Conservation (phyloP, 2,888 invertebrate species). For the Agrilus mali region DNA sequence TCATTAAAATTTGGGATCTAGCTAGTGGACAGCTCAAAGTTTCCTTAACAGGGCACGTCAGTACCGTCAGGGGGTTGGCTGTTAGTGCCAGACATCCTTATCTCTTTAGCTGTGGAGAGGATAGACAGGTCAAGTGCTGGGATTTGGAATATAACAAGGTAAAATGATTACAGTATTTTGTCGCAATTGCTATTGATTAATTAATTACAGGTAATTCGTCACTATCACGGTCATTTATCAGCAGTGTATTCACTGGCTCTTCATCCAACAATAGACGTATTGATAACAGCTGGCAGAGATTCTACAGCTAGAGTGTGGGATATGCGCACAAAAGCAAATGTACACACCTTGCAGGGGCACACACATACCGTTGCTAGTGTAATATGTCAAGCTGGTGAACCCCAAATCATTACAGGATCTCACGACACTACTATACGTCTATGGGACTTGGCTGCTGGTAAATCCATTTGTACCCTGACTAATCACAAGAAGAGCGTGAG, state of each 20-base stretch:
- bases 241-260: conserved; percentile 88
- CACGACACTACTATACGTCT: conserved; percentile 95
- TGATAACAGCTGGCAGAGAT: conserved; percentile 90
- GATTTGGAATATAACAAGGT: conserved; percentile 98
- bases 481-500: conserved; percentile 97
- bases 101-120: conserved; percentile 97
- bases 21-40: conserved; percentile 92
- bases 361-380: conserved; percentile 95
- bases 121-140: conserved; percentile 99
- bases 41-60: conserved; percentile 96
- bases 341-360: conserved; percentile 91
- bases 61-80: conserved; percentile 90
- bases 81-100: conserved; percentile 94
- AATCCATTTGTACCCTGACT: conserved; percentile 85
- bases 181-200: not conserved
- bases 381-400: conserved; percentile 84
- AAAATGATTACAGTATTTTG: conserved; percentile 4
- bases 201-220: conserved; percentile 66
- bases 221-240: conserved; percentile 97
- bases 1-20: conserved; percentile 99
- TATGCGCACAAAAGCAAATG: conserved; percentile 96
- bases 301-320: conserved; percentile 97
- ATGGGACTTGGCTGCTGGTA: conserved; percentile 97
- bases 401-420: conserved; percentile 80
- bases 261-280: conserved; percentile 91